Conservation (phyloP, 2,888 invertebrate genomes). For the Lasioglossum zephyrum region DNA sequence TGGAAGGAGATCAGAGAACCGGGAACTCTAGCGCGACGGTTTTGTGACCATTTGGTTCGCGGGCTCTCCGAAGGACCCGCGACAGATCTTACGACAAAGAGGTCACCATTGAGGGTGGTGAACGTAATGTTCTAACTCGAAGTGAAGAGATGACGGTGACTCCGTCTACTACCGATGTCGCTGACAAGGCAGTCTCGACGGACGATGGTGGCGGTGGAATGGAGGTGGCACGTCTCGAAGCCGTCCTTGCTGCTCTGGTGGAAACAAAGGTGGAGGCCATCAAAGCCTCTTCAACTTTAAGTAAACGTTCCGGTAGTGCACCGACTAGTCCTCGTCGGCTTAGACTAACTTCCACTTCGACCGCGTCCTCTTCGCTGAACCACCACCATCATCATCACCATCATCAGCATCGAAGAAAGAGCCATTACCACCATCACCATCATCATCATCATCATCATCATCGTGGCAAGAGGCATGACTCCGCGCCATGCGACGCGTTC, state of each 20-base stretch:
- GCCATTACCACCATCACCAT: slow-evolving; percentile 68
- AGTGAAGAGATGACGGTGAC: slow-evolving; percentile 80
- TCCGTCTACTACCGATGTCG: slow-evolving; percentile 84
- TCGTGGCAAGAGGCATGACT: slow-evolving; percentile 79
- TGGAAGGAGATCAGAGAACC: slow-evolving; percentile 37
- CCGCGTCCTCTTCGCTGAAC: slow-evolving; percentile 83
- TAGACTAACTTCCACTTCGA: slow-evolving; percentile 84
- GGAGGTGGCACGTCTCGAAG: slow-evolving; percentile 89
- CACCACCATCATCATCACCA: slow-evolving; percentile 78
- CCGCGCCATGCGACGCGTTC: slow-evolving; percentile 80
- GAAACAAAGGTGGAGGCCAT: slow-evolving; percentile 89
- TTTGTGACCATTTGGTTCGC: slow-evolving; percentile 63
- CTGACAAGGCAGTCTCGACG: slow-evolving; percentile 90
- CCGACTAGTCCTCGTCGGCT: slow-evolving; percentile 84
- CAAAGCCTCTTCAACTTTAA: slow-evolving; percentile 84
- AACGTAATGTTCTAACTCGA: slow-evolving; percentile 56
- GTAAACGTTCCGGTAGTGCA: slow-evolving; percentile 85
- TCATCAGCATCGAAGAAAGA: slow-evolving; percentile 69
- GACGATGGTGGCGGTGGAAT: slow-evolving; percentile 84
- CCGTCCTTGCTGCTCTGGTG: slow-evolving; percentile 89
- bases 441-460: slow-evolving; percentile 73
- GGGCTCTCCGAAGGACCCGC: slow-evolving; percentile 60
- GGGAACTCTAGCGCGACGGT: slow-evolving; percentile 13
- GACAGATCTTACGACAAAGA: slow-evolving; percentile 26
- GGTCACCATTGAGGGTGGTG: slow-evolving; percentile 48